Evolutionary conservation across 2,113 vertebrate species (phyloP).

Genomic region (Ramphastos sulfuratus): DNA sequence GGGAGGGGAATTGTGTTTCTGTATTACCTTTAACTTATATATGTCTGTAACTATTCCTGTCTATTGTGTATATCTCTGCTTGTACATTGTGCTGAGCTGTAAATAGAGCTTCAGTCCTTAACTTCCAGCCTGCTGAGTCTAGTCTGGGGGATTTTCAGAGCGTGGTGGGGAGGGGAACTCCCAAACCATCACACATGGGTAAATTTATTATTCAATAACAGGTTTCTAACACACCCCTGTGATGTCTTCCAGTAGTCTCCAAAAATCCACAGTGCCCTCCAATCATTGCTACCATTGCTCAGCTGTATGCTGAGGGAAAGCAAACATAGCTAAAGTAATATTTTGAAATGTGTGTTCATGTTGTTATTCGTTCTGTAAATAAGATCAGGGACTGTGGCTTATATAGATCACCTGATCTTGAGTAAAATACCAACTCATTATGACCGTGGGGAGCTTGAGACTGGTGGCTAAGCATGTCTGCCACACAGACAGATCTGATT

Average conservation of each 20-base stretch:
- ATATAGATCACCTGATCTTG: neutral
- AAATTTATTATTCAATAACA: neutral
- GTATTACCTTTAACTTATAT: too few species aligned
- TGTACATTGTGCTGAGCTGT: too few species aligned
- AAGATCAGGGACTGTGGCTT: neutral
- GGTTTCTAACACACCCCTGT: neutral
- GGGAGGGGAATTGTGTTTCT: too few species aligned
- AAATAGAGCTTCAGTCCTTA: too few species aligned
- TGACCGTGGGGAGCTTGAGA: neutral
- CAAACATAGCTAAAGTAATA: neutral
- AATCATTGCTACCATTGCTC: accelerated
- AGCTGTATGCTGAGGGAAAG: neutral
- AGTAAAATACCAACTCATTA: neutral
- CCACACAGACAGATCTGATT: neutral
- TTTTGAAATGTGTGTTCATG: neutral
- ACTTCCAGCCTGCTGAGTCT: too few species aligned
- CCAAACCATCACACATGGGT: neutral
- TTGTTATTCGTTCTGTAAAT: neutral
- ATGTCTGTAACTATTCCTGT: too few species aligned
- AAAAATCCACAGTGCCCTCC: neutral
- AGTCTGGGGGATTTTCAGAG: too few species aligned
- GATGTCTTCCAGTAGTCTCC: neutral
- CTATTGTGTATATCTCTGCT: too few species aligned
- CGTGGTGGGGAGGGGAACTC: too few species aligned
- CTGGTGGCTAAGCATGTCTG: neutral